Conservation (phyloP, 1,140 invertebrate species). For the Drosophila sechellia region DNA sequence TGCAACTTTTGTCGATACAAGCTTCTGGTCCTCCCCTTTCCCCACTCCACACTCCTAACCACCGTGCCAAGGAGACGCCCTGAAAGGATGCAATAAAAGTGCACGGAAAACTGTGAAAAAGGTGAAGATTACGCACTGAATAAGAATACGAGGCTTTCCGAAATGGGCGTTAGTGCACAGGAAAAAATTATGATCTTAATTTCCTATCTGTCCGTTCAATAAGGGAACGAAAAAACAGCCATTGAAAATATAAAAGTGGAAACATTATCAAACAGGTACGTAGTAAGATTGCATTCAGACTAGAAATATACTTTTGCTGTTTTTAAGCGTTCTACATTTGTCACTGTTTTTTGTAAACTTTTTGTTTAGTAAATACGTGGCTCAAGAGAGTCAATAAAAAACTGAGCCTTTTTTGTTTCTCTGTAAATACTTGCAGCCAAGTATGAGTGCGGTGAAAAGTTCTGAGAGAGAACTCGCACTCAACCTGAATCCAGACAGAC, state of each 20-base stretch:
- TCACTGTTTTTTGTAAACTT: too few relatives aligned
- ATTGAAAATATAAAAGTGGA: not conserved
- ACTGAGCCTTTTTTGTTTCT: not conserved
- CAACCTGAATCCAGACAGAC: slow-evolving; percentile 52
- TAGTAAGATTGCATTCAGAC: too few relatives aligned
- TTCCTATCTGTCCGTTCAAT: too few relatives aligned
- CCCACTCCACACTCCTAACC: too few relatives aligned
- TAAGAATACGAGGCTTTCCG: slow-evolving; percentile 64
- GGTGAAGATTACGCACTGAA: slow-evolving; percentile 81
- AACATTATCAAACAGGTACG: not conserved
- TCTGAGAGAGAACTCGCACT: slow-evolving; percentile 34
- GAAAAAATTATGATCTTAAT: not conserved
- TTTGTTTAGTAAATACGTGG: too few relatives aligned
- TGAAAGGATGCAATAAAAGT: slow-evolving; percentile 73
- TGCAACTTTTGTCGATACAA: slow-evolving; percentile 78
- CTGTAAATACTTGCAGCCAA: too few relatives aligned
- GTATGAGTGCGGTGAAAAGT: slow-evolving; percentile 19
- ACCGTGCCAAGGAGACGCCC: not conserved
- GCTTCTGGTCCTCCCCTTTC: slow-evolving; percentile 1
- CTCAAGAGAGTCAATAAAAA: too few relatives aligned
- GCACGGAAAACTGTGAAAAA: slow-evolving; percentile 67
- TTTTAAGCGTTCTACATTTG: too few relatives aligned
- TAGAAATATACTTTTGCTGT: too few relatives aligned
- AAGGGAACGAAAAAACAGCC: not conserved
- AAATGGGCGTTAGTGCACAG: slow-evolving; percentile 21